Conservation (phyloP, 2,113 vertebrate species). For the Marmota flaviventris region DNA sequence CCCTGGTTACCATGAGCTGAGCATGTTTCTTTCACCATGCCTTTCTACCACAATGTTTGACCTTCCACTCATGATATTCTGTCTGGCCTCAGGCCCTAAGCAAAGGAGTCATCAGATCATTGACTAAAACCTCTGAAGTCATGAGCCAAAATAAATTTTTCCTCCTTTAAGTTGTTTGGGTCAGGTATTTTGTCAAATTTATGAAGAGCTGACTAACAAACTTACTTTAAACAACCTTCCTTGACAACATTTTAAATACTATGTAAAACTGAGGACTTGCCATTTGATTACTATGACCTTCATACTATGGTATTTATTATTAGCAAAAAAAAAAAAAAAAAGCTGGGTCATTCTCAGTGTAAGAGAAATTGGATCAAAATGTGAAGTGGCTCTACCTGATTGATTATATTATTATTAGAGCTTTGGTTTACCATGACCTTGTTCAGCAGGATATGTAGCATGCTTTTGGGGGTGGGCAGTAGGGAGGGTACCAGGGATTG, state of each 20-base stretch:
- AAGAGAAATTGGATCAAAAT: background rate
- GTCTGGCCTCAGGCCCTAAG: background rate
- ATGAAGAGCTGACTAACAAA: background rate
- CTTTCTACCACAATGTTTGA: background rate
- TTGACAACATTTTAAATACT: background rate
- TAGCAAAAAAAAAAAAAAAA: background rate
- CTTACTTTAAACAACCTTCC: background rate
- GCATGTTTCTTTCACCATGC: background rate
- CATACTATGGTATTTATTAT: background rate
- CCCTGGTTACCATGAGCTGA: background rate
- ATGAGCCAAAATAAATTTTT: background rate
- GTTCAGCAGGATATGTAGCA: background rate
- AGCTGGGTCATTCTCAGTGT: background rate
- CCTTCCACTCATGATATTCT: background rate
- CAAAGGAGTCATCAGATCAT: background rate
- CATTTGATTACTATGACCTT: background rate
- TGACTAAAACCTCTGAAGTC: background rate
- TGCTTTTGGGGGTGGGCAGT: background rate
- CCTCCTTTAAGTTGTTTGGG: background rate
- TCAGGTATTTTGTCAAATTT: background rate
- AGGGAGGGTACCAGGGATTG: too few relatives aligned
- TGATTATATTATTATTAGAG: background rate
- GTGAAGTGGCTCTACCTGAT: background rate
- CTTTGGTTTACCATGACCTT: background rate
- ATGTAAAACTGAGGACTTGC: background rate